Percentiles rank a stretch among this genome's conserved stretches.
Conservation (phyloP, 1,140 invertebrate species). For the Schlechtendalia chinensis region DNA sequence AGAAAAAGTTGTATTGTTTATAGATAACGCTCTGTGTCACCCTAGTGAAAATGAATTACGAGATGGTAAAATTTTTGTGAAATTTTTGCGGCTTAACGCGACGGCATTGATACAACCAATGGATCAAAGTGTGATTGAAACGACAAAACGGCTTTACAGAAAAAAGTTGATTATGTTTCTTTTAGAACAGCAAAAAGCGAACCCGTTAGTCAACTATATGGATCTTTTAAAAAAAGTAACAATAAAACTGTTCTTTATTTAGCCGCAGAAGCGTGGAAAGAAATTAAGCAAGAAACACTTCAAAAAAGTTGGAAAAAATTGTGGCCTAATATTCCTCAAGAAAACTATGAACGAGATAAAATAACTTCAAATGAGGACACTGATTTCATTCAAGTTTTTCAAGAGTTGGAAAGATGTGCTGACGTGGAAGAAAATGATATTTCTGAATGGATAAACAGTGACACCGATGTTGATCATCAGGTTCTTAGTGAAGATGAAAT, state of each 20-base stretch:
- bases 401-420: conserved; percentile 20
- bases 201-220: conserved; percentile 28
- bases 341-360: conserved; percentile 20
- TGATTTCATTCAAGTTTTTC: conserved; percentile 24
- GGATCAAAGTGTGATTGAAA: conserved; percentile 58
- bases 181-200: conserved; percentile 28
- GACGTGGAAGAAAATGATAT: conserved; percentile 25
- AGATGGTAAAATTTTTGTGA: conserved; percentile 50
- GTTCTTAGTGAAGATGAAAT: conserved; percentile 23
- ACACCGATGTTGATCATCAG: conserved; percentile 13
- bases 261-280: not conserved
- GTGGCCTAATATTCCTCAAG: conserved; percentile 21
- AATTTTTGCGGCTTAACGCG: conserved; percentile 58
- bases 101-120: conserved; percentile 59
- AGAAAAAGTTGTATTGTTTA: conserved; percentile 55
- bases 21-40: conserved; percentile 58
- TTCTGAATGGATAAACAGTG: conserved; percentile 11
- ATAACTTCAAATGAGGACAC: conserved; percentile 12
- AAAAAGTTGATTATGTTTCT: conserved; percentile 53
- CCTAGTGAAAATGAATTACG: conserved; percentile 54
- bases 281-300: not conserved
- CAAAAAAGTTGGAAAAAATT: conserved; percentile 31
- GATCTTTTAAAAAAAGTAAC: conserved; percentile 29
- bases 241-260: conserved; percentile 30
- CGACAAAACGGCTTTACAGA: conserved; percentile 55